Evolutionary conservation across 2,797 vertebrate species (phyloP).

Genomic region (Poeciliopsis infans): DNA sequence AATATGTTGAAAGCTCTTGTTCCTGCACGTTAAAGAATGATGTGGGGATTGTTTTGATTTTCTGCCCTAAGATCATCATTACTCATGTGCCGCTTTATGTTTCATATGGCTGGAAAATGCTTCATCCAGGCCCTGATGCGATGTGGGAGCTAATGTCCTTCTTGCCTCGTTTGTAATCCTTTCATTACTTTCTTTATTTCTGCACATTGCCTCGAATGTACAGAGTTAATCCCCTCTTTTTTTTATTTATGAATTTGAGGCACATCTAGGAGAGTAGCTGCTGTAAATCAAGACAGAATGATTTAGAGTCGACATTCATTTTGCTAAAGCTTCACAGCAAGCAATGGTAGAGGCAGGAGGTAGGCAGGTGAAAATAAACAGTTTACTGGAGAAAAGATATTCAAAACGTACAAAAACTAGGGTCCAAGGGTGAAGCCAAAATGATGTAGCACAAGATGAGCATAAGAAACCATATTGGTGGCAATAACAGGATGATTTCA

Average conservation of each 20-base stretch:
- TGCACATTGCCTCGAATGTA: not conserved
- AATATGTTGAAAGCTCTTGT: not conserved
- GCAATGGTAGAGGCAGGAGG: not conserved
- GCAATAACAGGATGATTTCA: not conserved
- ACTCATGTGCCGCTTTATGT: constrained; percentile 5
- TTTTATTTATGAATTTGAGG: not conserved
- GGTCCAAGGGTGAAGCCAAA: not conserved
- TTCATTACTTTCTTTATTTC: not conserved
- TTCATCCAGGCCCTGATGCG: not conserved
- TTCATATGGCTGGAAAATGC: not conserved
- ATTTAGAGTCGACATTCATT: not conserved
- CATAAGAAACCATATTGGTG: not conserved
- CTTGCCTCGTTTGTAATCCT: not conserved
- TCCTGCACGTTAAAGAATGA: not conserved
- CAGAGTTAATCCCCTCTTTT: not conserved
- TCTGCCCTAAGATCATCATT: not conserved
- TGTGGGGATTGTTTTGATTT: constrained; percentile 3
- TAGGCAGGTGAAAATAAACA: not conserved
- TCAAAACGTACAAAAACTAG: not conserved
- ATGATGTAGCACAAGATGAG: not conserved
- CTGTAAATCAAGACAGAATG: not conserved
- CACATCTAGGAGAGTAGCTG: not conserved
- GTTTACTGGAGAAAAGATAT: not conserved
- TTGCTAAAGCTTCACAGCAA: not conserved
- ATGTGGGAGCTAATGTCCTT: not conserved